Base-by-base conservation (phyloP, 2,888 invertebrate genomes). In the Nemotelus pantherinus region DNA sequence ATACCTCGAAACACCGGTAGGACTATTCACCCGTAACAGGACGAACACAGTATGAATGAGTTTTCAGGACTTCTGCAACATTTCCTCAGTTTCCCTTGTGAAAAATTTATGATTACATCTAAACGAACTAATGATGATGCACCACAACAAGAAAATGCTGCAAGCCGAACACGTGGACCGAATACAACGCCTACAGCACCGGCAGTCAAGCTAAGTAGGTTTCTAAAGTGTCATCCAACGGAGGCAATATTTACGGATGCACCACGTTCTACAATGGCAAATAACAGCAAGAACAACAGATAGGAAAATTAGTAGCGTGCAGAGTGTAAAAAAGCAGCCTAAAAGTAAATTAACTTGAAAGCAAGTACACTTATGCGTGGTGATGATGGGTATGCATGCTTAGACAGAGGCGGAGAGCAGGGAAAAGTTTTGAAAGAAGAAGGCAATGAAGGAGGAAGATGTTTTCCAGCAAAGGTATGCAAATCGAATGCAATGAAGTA, bases 401-500 rank as follows among this genome's bases (percentile, higher is more conserved):
- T 60, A 48, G 63, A 63, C 74, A 48, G 63, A n/a, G n/a, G n/a
- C n/a, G n/a, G n/a, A 25, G 39, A 39, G 45, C 10, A 47, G 25
- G 39, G 39, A 48, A 10, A 43, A 5, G 39, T 43, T n/a, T 60
- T 60, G 9, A 45, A 64, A 25, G 25, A 71, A 78, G 68, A 44
- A 58, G 77, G 63, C 63, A 63, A 75, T 55, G 77, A 58, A 58
- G 25, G 25, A 25, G 25, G 25, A 25, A 25, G 25, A 25, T 25
- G 25, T 25, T 25, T 25, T 25, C 25, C 53, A 44, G 63, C 77
- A 79, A 79, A 79, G 71, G 63, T 43, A 79, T 79, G 79, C 68
- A 77, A 79, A 79, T 79, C 10, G 25, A 77, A 53, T 50, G 43
- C 50, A 55, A 68, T 74, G 63, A 79, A 77, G 77, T 79, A 68